Evolutionary conservation across 1,140 invertebrate genomes (phyloP).

Genomic region (Drosophila saltans): DNA sequence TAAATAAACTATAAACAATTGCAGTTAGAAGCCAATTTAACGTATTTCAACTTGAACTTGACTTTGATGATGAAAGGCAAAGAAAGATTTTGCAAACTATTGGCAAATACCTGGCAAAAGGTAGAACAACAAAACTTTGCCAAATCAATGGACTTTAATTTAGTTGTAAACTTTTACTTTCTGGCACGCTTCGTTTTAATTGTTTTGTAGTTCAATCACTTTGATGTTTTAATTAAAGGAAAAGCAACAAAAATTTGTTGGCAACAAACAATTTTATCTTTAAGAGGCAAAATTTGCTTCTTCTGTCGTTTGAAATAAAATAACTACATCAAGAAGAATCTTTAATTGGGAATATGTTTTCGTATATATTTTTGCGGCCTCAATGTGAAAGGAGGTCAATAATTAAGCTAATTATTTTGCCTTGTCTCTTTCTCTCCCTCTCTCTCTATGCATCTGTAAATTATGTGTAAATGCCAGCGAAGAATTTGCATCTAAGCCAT

Average conservation of each 20-base stretch:
- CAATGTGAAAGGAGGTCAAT: conserved; percentile 62
- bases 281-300: background rate
- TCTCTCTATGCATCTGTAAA: conserved; percentile 36
- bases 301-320: background rate
- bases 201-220: conserved; percentile 36
- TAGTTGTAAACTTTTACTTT: conserved; percentile 72
- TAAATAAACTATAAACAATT: conserved; percentile 45
- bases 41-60: conserved; percentile 71
- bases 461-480: conserved; percentile 32
- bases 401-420: conserved; percentile 60
- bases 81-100: conserved; percentile 36
- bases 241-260: conserved; percentile 13
- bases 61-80: conserved; percentile 40
- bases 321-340: background rate
- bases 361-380: conserved; percentile 7
- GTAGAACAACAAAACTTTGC: conserved; percentile 41
- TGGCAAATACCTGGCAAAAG: conserved; percentile 73
- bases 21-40: background rate
- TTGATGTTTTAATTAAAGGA: conserved; percentile 45
- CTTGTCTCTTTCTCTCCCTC: background rate
- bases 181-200: conserved; percentile 60
- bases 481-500: conserved; percentile 42
- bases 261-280: conserved; percentile 4
- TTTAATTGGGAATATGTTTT: background rate
- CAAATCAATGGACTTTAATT: conserved; percentile 49